Percentiles rank a stretch among this genome's conserved stretches.
phyloP scores from a whole-genome alignment of 2,888 invertebrate genomes.

The Tribolium freemani region DNA sequence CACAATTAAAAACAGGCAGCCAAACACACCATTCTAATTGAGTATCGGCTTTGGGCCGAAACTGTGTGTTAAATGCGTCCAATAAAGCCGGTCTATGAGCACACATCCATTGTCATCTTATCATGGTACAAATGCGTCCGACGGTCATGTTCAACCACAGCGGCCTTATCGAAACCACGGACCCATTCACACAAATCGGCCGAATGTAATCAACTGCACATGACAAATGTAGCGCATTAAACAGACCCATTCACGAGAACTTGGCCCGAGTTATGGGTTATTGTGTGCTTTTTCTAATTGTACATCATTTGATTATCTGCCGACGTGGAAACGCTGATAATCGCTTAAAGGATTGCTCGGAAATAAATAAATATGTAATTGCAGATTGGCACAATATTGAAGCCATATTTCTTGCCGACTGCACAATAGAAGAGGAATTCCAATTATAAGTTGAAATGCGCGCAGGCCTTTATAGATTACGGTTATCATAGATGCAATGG shows the following conservation, averaged over 20 bases:
- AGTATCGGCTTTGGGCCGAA: background rate
- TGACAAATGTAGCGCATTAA: conserved; percentile 65
- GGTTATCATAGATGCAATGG: conserved; percentile 40
- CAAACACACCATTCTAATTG: background rate
- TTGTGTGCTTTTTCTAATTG: conserved; percentile 25
- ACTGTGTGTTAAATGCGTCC: conserved; percentile 51
- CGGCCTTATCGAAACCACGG: conserved; percentile 62
- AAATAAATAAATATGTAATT: conserved; percentile 58
- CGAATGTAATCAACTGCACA: conserved; percentile 66
- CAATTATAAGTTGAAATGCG: conserved; percentile 55
- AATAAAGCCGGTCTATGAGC: conserved; percentile 59
- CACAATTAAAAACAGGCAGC: background rate
- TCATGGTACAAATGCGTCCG: conserved; percentile 58
- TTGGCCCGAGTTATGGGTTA: conserved; percentile 40
- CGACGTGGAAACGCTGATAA: conserved; percentile 23
- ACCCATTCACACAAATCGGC: conserved; percentile 65
- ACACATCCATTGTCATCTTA: conserved; percentile 65
- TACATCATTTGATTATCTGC: conserved; percentile 23
- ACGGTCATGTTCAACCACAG: conserved; percentile 58
- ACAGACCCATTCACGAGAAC: conserved; percentile 54
- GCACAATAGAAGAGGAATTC: conserved; percentile 57
- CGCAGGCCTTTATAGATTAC: conserved; percentile 31
- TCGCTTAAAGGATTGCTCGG: conserved; percentile 42
- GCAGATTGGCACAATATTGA: conserved; percentile 55
- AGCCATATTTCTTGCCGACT: conserved; percentile 55